Conservation (phyloP, 2,797 vertebrate genomes). For the Arrhamphus sclerolepis region DNA sequence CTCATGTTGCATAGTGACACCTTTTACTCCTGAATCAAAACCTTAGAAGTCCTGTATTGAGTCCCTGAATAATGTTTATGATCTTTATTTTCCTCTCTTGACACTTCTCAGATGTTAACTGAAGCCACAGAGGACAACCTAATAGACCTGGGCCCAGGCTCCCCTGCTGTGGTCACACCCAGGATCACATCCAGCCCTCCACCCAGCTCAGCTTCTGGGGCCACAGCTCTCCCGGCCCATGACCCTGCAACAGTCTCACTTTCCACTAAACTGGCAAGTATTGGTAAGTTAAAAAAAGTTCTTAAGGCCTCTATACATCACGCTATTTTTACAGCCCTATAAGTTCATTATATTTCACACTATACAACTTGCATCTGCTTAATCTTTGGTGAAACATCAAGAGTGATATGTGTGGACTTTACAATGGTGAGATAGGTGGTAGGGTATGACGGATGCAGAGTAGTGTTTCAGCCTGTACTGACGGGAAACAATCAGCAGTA, state of each 20-base stretch:
- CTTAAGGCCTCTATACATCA: no score
- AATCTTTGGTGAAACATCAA: no score
- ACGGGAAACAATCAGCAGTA: no score
- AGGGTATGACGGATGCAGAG: no score
- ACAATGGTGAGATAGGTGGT: no score
- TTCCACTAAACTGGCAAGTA: constrained; percentile 88
- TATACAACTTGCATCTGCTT: no score
- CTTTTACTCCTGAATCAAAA: neutral
- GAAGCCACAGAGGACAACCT: constrained; percentile 95
- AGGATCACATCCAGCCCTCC: constrained; percentile 77
- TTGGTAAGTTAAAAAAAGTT: constrained; percentile 89
- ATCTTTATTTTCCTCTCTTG: constrained; percentile 1
- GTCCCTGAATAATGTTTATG: neutral
- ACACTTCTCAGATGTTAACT: constrained; percentile 83
- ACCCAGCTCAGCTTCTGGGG: constrained; percentile 28
- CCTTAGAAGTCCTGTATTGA: neutral
- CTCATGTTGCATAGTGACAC: constrained; percentile 4
- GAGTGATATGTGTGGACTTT: no score
- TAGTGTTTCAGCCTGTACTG: no score
- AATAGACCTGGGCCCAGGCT: constrained; percentile 96
- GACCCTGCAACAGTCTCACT: constrained; percentile 63
- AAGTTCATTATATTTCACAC: no score
- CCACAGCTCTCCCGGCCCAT: constrained; percentile 61
- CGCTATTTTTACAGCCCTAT: no score
- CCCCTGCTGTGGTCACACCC: constrained; percentile 94